Evolutionary conservation across 2,797 vertebrate species (phyloP), one percentile per base, ranked within the genome.

Genomic region (Microcaecilia unicolor): DNA sequence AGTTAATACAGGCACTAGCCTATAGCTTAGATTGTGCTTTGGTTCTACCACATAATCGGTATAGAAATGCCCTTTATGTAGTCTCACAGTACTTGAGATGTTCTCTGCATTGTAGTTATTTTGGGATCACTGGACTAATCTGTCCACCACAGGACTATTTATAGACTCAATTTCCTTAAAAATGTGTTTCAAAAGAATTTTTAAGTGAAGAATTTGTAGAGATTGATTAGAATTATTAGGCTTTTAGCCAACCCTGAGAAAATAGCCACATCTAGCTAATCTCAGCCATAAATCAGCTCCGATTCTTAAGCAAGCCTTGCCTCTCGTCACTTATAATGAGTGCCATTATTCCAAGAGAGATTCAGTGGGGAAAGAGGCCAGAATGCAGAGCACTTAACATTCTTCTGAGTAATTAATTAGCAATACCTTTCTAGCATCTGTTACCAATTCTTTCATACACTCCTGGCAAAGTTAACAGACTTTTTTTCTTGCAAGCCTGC

Each of bases 261-360:
- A 24, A 42, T 17, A 13, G 4, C 55, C 66, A 59, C 61, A 55
- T 58, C 50, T 52, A 25, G 18, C 59, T 47, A 55, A 55, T 47
- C 56, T 60, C 57, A 51, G 47, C 0, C 1, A 64, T 68, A 60
- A 78, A 78, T 74, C 64, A 67, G 44, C 61, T 50, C 42, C 17
- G 38, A 44, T 42, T 61, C 60, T 54, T 56, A 23, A 53, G 56
- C 7, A 10, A 3, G 3, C 51, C 25, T 61, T 67, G 64, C 38
- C 53, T 58, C 40, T 47, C 44, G 41, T 70, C 76, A 72, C 51
- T 67, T 44, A 48, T 58, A 78, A 80, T 17, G 72, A 51, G 61
- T 48, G 25, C 56, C 63, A 68, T 72, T 74, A 64, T 72, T 66
- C 46, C 66, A 69, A 46, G 2, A 18, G 37, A 45, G 45, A 24